A percentile compares a stretch with the other conserved stretches of the same genome.
Evolutionary conservation across 2,888 invertebrate genomes (phyloP).

Genomic region (Noctua fimbriata): DNA sequence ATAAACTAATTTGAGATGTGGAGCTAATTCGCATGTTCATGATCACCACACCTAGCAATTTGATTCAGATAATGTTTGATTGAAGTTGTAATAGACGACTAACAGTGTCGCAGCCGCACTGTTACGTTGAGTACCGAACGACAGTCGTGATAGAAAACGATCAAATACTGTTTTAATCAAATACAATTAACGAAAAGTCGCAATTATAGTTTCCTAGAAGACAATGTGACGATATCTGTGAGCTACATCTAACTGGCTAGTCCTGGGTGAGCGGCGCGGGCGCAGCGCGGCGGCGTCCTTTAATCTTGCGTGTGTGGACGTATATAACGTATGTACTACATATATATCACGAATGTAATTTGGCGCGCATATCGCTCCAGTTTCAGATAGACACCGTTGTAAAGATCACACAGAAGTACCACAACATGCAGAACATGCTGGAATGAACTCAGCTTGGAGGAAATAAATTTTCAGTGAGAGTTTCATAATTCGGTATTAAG

Average conservation of each 20-base stretch:
- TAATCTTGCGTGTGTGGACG: constrained; percentile 37
- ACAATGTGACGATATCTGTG: constrained; percentile 15
- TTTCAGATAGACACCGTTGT: not conserved
- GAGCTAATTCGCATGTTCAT: not conserved
- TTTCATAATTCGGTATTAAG: not conserved
- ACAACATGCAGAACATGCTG: not conserved
- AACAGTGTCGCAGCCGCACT: not conserved
- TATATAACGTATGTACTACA: not conserved
- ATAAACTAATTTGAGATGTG: not conserved
- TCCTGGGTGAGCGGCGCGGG: constrained; percentile 6
- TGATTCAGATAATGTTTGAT: not conserved
- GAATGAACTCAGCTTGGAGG: not conserved
- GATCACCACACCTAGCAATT: not conserved
- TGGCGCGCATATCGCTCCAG: constrained; percentile 32
- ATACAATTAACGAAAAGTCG: not conserved
- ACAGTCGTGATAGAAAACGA: not conserved
- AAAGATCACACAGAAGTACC: constrained; percentile 1
- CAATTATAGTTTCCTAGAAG: constrained; percentile 20
- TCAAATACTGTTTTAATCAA: not conserved
- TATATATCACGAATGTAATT: constrained; percentile 15
- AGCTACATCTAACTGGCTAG: constrained; percentile 7
- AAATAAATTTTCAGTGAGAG: not conserved
- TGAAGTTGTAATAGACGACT: not conserved
- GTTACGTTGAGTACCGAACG: not conserved
- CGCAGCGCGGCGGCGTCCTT: constrained; percentile 14